These are phyloP conservation scores for Varanus komodoensis DNA, from an alignment of 2,113 vertebrate genomes.

Conservation along the genomic window DNA sequence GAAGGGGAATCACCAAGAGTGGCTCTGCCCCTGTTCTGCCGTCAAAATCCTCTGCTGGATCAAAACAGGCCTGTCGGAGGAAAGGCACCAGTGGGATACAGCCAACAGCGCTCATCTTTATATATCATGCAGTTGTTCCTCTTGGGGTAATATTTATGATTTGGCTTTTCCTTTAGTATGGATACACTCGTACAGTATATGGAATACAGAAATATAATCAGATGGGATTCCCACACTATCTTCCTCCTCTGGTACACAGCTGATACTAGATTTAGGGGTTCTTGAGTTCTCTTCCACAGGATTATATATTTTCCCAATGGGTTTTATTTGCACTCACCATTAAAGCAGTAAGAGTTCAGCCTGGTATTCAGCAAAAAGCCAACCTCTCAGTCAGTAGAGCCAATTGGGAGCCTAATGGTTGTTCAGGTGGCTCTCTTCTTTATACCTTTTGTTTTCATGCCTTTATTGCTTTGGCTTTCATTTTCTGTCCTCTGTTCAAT, in stretches of 20 bases:
- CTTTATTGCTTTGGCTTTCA: background rate
- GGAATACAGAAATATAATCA: background rate
- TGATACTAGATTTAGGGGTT: background rate
- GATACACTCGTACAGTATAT: background rate
- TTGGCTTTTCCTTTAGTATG: background rate
- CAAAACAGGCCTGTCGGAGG: background rate
- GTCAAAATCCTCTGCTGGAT: background rate
- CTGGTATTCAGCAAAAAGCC: background rate
- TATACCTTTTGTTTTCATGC: background rate
- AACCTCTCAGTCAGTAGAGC: background rate
- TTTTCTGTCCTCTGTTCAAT: background rate
- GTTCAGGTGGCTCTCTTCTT: background rate
- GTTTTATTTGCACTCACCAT: background rate
- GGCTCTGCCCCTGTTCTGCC: background rate
- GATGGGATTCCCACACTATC: background rate
- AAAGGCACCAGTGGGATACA: background rate
- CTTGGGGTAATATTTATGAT: background rate
- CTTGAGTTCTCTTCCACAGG: background rate
- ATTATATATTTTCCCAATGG: background rate
- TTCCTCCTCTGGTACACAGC: background rate
- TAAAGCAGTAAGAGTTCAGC: background rate
- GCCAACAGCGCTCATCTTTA: background rate
- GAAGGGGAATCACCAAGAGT: background rate
- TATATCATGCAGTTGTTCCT: background rate
- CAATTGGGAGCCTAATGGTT: background rate